These are phyloP conservation scores for Chalcosyrphus nemorum DNA, from an alignment of 2,888 invertebrate species.

Conservation along the genomic window DNA sequence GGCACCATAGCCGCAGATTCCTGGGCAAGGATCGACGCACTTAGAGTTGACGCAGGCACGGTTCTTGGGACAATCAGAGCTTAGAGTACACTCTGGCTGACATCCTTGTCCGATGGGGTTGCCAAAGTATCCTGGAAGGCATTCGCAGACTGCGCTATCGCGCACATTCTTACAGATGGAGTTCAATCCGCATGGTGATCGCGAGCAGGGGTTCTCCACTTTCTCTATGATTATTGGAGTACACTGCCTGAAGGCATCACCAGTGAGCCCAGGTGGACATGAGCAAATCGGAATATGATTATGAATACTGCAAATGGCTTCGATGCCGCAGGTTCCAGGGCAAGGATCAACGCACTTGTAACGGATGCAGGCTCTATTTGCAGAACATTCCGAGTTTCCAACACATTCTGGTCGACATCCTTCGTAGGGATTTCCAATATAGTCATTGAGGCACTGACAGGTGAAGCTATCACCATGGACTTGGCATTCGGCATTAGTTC, in stretches of 20 bases:
- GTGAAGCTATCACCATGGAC: conserved; percentile 83
- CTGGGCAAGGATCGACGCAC: conserved; percentile 91
- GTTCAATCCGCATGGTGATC: conserved; percentile 90
- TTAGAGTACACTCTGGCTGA: conserved; percentile 91
- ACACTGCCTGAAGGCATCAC: conserved; percentile 85
- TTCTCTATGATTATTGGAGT: conserved; percentile 76
- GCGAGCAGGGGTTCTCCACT: conserved; percentile 84
- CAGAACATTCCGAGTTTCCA: conserved; percentile 92
- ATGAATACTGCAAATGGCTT: conserved; percentile 89
- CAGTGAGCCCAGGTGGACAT: conserved; percentile 85
- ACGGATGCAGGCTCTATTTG: conserved; percentile 90
- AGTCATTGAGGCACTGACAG: conserved; percentile 85
- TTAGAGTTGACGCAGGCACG: conserved; percentile 90
- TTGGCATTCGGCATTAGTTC: conserved; percentile 87
- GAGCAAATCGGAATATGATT: conserved; percentile 87
- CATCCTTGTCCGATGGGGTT: conserved; percentile 87
- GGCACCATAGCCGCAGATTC: conserved; percentile 90
- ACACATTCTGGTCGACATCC: conserved; percentile 92
- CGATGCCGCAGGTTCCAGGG: conserved; percentile 90
- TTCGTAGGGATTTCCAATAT: conserved; percentile 89
- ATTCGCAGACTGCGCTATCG: conserved; percentile 87
- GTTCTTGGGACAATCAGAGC: conserved; percentile 89
- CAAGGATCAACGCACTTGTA: conserved; percentile 93
- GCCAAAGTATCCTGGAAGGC: conserved; percentile 89
- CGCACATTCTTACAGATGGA: conserved; percentile 86